Evolutionary conservation across 2,797 vertebrate species (phyloP).

Genomic region (Otus scops): DNA sequence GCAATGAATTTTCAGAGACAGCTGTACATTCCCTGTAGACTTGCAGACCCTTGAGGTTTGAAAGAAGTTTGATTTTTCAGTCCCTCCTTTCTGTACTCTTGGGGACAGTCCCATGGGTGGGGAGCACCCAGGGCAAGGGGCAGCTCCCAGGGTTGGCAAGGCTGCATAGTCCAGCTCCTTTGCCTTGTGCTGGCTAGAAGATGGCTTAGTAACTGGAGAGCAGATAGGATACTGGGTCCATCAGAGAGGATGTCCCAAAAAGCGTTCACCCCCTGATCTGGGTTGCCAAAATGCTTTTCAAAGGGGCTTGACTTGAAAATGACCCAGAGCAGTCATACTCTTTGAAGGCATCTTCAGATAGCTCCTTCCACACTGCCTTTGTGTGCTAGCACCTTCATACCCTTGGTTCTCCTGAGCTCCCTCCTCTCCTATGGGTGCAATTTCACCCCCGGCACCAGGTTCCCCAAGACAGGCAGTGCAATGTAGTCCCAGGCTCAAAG

Average conservation of each 20-base stretch:
- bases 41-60: neutral
- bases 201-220: neutral
- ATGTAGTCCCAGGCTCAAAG: rapidly evolving
- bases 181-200: neutral
- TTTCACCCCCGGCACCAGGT: neutral
- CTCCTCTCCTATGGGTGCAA: neutral
- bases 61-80: neutral
- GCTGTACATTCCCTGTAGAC: neutral
- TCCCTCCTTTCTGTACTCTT: neutral
- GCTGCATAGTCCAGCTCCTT: neutral
- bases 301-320: neutral
- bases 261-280: neutral
- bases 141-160: neutral
- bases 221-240: neutral
- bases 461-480: neutral
- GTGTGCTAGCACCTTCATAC: neutral
- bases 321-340: neutral
- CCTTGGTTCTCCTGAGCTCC: neutral
- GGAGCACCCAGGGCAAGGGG: rapidly evolving
- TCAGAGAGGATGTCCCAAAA: neutral
- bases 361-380: neutral
- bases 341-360: neutral
- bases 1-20: neutral
- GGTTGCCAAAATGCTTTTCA: neutral
- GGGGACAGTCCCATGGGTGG: no score